phyloP scores from a whole-genome alignment of 2,888 invertebrate species.

The Plagodis dolabraria region DNA sequence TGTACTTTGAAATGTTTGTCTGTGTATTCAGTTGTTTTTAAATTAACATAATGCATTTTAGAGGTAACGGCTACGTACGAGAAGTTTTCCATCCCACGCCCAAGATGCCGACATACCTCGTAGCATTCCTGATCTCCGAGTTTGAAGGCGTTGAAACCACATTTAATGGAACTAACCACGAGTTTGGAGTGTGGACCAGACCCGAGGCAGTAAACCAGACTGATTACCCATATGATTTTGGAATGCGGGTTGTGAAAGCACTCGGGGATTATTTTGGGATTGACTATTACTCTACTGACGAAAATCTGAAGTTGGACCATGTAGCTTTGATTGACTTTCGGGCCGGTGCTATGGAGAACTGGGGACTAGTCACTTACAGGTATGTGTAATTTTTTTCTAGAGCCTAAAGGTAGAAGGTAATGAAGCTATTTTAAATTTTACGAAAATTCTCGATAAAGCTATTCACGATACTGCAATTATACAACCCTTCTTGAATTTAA shows the following conservation, averaged over 20 bases:
- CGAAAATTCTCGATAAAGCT: too few relatives aligned
- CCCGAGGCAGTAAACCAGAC: conserved; percentile 88
- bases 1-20: too few relatives aligned
- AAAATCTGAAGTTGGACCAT: conserved; percentile 90
- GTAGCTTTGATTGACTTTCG: conserved; percentile 94
- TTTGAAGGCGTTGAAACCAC: conserved; percentile 73
- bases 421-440: too few relatives aligned
- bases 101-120: conserved; percentile 92
- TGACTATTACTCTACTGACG: conserved; percentile 79
- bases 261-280: conserved; percentile 85
- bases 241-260: conserved; percentile 75
- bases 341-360: conserved; percentile 96
- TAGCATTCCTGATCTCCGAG: conserved; percentile 93
- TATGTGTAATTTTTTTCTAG: conserved; percentile 43
- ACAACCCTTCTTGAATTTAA: too few relatives aligned
- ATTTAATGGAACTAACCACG: conserved; percentile 43
- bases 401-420: too few relatives aligned
- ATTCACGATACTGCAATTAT: too few relatives aligned
- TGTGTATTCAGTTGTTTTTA: too few relatives aligned
- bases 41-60: conserved; percentile 32
- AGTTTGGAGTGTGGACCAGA: conserved; percentile 88
- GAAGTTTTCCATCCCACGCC: conserved; percentile 86
- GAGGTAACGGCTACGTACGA: conserved; percentile 85
- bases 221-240: conserved; percentile 87
- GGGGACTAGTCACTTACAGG: conserved; percentile 94